Evolutionary conservation across 2,888 invertebrate genomes (phyloP), one percentile per base, ranked within the genome.

Genomic region (Eupithecia subfuscata): DNA sequence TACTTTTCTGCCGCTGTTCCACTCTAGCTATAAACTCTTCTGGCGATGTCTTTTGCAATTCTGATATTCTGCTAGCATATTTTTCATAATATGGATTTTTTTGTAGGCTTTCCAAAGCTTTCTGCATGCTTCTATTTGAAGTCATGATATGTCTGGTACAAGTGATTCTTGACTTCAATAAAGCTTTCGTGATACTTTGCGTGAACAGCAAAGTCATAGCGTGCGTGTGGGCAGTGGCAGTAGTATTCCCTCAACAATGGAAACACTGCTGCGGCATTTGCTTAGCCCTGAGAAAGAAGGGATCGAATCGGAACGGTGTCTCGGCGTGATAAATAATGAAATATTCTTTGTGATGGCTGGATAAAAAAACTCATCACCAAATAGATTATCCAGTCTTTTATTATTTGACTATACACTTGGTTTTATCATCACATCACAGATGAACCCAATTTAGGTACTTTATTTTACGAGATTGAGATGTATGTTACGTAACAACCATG

Each of bases 81-180:
- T 98, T 98, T 25, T 97, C 96, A 84, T 95, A 98, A 87, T 97
- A 98, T 0, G 98, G 98, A 92, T 98, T 98, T 7, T 87, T 90
- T 86, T 96, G 92, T 76, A 96, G 86, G 80, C 96, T 95, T 79
- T 96, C 96, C 70, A 95, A 75, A 25, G 94, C 93, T 82, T 96
- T 95, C 81, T 95, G 92, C 82, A 90, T 87, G 69, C 86, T 92
- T 22, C 82, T 78, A 60, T 91, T 81, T 48, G 95, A 91, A 63
- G 69, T 12, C 25, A 71, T 25, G 14, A 77, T 52, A 52, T 75
- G 30, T 65, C 72, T 77, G 65, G 30, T 76, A 52, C 11, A 56
- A n/a, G 12, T 60, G 25, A 25, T 60, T 48, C 52, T 71, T 37
- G 74, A 60, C 43, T 74, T 70, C 2, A 9, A 43, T 37, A 60